Conservation (phyloP, 30 jellyfish, hydroid and myxozoan genomes). For the Aurelia aurita region DNA sequence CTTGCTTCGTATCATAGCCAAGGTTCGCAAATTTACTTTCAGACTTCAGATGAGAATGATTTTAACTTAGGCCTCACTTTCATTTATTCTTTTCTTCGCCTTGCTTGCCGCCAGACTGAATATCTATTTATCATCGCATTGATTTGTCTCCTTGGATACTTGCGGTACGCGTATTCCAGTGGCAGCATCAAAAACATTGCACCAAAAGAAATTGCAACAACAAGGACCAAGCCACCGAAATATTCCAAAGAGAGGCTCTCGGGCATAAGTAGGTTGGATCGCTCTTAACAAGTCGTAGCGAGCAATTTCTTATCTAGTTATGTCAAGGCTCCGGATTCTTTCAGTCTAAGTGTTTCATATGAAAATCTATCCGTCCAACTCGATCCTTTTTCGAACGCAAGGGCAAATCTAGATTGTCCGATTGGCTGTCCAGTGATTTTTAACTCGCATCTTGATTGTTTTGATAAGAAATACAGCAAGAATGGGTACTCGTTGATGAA, state of each 20-base stretch:
- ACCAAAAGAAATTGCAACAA: slow-evolving; percentile 32
- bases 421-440: slow-evolving; percentile 70
- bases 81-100: not conserved
- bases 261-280: not conserved
- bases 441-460: slow-evolving; percentile 72
- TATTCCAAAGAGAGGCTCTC: slow-evolving; percentile 57
- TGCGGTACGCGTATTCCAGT: slow-evolving; percentile 37
- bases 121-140: slow-evolving; percentile 1
- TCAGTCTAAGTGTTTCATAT: slow-evolving; percentile 63
- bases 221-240: slow-evolving; percentile 72
- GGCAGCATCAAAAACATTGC: slow-evolving; percentile 56
- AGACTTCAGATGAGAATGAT: slow-evolving; percentile 39
- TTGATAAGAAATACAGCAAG: slow-evolving; percentile 66
- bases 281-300: slow-evolving; percentile 53
- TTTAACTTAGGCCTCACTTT: slow-evolving; percentile 33
- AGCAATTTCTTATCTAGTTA: slow-evolving; percentile 82
- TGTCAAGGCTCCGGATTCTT: slow-evolving; percentile 62
- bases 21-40: slow-evolving; percentile 11
- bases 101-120: slow-evolving; percentile 39
- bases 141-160: slow-evolving; percentile 38
- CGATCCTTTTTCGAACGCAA: slow-evolving; percentile 83
- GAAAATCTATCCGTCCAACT: slow-evolving; percentile 74
- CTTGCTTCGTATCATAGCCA: too few relatives aligned
- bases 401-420: slow-evolving; percentile 84
- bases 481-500: slow-evolving; percentile 95